Conservation (phyloP, 1,140 invertebrate genomes). For the Venustaconcha ellipsiformis region DNA sequence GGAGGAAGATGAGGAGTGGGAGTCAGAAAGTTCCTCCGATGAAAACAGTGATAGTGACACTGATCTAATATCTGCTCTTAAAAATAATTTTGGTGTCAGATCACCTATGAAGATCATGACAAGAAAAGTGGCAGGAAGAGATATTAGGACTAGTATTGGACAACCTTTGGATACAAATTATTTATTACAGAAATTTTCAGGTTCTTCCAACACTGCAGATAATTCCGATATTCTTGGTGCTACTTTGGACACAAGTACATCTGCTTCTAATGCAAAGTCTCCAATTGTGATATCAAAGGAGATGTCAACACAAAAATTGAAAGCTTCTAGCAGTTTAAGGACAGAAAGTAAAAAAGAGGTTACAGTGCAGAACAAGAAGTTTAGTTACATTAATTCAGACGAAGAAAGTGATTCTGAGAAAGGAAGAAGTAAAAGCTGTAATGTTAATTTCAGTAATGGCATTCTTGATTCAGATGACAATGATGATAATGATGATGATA, state of each 20-base stretch:
- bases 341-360: too few species aligned
- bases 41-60: conserved; percentile 18
- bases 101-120: conserved; percentile 17
- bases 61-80: conserved; percentile 22
- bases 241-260: conserved; percentile 13
- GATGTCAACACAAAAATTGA: background rate
- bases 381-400: too few species aligned
- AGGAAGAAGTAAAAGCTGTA: conserved; percentile 13
- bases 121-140: conserved; percentile 27
- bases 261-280: conserved; percentile 18
- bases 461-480: conserved; percentile 12
- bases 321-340: too few species aligned
- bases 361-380: too few species aligned
- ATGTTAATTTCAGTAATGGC: conserved; percentile 20
- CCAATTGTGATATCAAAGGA: conserved; percentile 27
- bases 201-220: background rate
- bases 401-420: too few species aligned
- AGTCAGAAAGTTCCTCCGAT: conserved; percentile 7
- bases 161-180: background rate
- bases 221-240: conserved; percentile 6
- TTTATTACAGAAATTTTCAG: too few species aligned
- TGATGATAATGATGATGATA: conserved; percentile 6
- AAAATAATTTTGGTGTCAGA: background rate
- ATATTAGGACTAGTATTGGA: conserved; percentile 15
- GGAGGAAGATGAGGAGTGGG: conserved; percentile 31